A percentile compares a stretch with the other conserved stretches of the same genome.
Evolutionary conservation across 2,113 vertebrate genomes (phyloP).

Genomic region (Atlantisia rogersi): DNA sequence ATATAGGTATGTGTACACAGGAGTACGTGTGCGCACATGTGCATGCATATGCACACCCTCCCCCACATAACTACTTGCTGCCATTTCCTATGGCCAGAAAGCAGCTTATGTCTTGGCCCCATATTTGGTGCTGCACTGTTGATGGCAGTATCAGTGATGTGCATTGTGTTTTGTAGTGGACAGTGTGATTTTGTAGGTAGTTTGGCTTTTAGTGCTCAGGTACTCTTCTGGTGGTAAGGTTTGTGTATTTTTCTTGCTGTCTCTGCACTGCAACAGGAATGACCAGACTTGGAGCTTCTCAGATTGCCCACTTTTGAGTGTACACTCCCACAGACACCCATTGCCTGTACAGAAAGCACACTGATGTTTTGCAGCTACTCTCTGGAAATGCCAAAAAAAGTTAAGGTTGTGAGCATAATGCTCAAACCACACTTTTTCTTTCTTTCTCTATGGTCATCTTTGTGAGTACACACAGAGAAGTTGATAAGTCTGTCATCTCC

Average conservation of each 20-base stretch:
- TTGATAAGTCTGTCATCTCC: not conserved
- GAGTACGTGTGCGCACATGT: accelerated
- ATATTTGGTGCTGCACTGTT: not conserved
- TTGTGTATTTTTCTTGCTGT: not conserved
- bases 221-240: not conserved
- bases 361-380: not conserved
- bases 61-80: not conserved
- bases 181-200: not conserved
- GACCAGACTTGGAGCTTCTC: not conserved
- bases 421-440: not conserved
- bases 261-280: not conserved
- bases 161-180: not conserved
- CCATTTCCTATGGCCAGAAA: not conserved
- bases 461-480: not conserved
- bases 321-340: not conserved
- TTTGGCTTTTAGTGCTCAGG: not conserved
- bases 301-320: not conserved
- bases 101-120: not conserved
- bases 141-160: not conserved
- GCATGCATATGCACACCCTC: too few relatives aligned
- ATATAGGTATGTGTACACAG: not conserved
- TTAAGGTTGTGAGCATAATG: not conserved
- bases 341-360: accelerated
- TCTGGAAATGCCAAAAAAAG: not conserved
- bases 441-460: not conserved